Percentiles rank a stretch among this genome's conserved stretches.
Evolutionary conservation across 1,140 invertebrate genomes (phyloP).

Genomic region (Aphelenchoides besseyi): DNA sequence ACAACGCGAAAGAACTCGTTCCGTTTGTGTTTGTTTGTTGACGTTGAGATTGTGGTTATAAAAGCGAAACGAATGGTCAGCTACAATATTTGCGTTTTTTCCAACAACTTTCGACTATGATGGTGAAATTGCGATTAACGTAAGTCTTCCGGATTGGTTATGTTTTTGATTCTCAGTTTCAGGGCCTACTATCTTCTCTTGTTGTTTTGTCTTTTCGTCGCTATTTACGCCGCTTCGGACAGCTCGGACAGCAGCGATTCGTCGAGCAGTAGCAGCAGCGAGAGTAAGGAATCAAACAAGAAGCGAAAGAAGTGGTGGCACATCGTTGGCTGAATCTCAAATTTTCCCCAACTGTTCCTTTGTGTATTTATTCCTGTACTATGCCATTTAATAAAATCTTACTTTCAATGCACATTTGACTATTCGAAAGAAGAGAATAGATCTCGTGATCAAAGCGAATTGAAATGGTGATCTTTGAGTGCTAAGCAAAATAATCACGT

Average conservation of each 20-base stretch:
- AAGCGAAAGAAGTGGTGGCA: constrained; percentile 3
- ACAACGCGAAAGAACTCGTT: too few relatives aligned
- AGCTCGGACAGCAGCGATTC: background rate
- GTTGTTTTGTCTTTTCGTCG: background rate
- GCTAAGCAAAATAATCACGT: too few relatives aligned
- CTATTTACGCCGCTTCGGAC: constrained; percentile 1
- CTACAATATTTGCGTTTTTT: too few relatives aligned
- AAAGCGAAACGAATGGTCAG: too few relatives aligned
- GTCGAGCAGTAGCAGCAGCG: background rate
- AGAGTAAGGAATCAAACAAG: background rate
- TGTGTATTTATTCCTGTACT: constrained; percentile 6
- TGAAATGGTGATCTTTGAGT: too few relatives aligned
- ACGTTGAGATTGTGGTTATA: too few relatives aligned
- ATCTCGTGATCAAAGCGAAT: too few relatives aligned
- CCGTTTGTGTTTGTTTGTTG: too few relatives aligned
- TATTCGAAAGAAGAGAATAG: too few relatives aligned
- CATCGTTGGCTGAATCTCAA: background rate
- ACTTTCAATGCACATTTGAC: too few relatives aligned
- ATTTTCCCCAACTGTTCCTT: background rate
- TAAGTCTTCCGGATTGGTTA: background rate
- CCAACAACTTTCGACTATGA: too few relatives aligned
- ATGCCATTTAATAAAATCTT: too few relatives aligned
- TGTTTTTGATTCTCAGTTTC: background rate
- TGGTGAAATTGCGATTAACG: background rate
- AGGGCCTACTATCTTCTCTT: background rate